phyloP scores from a whole-genome alignment of 2,888 invertebrate species.

The Bruchidius siliquastri region DNA sequence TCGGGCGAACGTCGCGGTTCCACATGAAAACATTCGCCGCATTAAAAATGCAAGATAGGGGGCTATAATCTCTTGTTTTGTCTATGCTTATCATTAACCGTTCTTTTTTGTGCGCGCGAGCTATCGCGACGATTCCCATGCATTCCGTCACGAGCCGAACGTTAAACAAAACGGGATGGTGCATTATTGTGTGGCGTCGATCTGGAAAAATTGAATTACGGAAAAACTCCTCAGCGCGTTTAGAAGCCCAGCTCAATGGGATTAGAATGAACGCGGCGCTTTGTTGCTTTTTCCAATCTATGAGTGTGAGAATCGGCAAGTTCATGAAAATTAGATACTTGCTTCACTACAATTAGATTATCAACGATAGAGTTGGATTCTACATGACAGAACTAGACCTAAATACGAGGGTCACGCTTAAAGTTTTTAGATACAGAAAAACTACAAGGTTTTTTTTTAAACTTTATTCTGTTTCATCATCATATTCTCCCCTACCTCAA shows the following conservation, averaged over 20 bases:
- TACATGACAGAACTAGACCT: too few relatives aligned
- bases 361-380: too few relatives aligned
- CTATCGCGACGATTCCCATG: background rate
- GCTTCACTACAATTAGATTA: too few relatives aligned
- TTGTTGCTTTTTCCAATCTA: too few relatives aligned
- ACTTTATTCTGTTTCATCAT: too few relatives aligned
- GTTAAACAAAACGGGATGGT: background rate
- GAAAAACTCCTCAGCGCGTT: background rate
- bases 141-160: background rate
- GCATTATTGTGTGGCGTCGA: background rate
- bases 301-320: too few relatives aligned
- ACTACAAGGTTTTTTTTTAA: too few relatives aligned
- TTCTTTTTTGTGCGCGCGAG: background rate
- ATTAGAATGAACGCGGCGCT: too few relatives aligned
- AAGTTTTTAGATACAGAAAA: too few relatives aligned
- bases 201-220: background rate
- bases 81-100: background rate
- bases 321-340: too few relatives aligned
- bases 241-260: background rate
- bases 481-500: too few relatives aligned
- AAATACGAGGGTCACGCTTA: too few relatives aligned
- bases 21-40: background rate
- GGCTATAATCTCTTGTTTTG: background rate
- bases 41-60: background rate
- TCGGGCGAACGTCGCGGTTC: background rate